Base-by-base conservation (phyloP, 64 coral and sea anemone genomes). In the Montipora sp. region DNA sequence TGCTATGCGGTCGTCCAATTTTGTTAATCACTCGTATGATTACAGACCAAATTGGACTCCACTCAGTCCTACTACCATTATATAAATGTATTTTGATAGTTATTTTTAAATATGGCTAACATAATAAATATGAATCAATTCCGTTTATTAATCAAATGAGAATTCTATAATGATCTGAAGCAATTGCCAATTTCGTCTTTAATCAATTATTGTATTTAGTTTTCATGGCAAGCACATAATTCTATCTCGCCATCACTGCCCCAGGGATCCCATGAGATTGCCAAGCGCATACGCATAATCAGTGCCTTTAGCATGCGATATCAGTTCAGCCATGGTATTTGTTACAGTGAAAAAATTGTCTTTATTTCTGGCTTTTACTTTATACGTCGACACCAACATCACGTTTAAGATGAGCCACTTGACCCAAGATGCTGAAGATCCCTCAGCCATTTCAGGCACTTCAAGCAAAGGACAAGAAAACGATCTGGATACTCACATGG, bases 211-310 rank as follows among this genome's bases (percentile, higher is more conserved):
- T 23, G 23, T 23, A 23, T 23, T 23, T 23, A 23, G 23, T 23
- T 23, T 23, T 23, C 23, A 0, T 23, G 23, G 23, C 23, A 23
- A 23, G 23, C 23, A 23, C 23, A 23, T 23, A 23, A n/a, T n/a
- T n/a, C n/a, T 27, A 27, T 78, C 76, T 78, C 76, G 45, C 20
- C 76, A 78, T 46, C 84, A 88, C 84, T 72, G 87, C 87, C 73
- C 50, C 87, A 89, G 73, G 50, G 87, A 89, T 88, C 47, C 85
- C 85, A 88, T 75, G 85, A 75, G 85, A 75, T 88, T 88, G 48
- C 85, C 71, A 51, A 58, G 66, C 69, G 69, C 85, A 88, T 88
- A 7, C 46, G 85, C 85, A 88, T 9, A 19, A 57, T 73, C 85
- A 74, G 69, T 88, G 85, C 71, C 73, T 88, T 74, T 87, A 15